These are phyloP conservation scores for Babyrousa celebensis DNA, from an alignment of 2,797 vertebrate species.

Conservation along the genomic window DNA sequence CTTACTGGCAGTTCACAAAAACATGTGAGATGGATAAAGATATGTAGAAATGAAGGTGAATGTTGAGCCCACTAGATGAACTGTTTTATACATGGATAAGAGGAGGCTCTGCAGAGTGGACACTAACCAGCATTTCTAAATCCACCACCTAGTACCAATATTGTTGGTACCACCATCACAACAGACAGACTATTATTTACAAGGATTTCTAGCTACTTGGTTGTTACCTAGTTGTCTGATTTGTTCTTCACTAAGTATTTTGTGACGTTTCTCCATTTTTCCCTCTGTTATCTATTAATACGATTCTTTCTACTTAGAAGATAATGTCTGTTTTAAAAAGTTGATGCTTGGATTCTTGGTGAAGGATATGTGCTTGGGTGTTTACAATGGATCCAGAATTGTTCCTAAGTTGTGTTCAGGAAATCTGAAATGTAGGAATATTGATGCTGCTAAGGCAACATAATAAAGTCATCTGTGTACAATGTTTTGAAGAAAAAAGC, in stretches of 20 bases:
- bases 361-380: not conserved
- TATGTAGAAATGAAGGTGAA: not conserved
- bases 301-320: not conserved
- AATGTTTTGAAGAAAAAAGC: not conserved
- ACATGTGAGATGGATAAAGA: not conserved
- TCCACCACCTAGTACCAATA: not conserved
- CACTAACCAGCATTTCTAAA: not conserved
- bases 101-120: not conserved
- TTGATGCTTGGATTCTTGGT: not conserved
- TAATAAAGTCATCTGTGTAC: not conserved
- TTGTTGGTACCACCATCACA: not conserved
- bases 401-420: not conserved
- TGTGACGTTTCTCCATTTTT: not conserved
- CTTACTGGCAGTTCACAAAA: not conserved
- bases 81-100: not conserved
- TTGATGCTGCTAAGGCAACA: not conserved
- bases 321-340: constrained; percentile 3
- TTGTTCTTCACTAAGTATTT: not conserved
- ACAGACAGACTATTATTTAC: not conserved
- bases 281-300: not conserved
- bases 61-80: not conserved
- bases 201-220: not conserved
- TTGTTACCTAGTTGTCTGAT: not conserved
- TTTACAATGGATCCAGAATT: not conserved
- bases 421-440: not conserved